Conservation (phyloP, 2,888 invertebrate species). For the Philereme vetulata region DNA sequence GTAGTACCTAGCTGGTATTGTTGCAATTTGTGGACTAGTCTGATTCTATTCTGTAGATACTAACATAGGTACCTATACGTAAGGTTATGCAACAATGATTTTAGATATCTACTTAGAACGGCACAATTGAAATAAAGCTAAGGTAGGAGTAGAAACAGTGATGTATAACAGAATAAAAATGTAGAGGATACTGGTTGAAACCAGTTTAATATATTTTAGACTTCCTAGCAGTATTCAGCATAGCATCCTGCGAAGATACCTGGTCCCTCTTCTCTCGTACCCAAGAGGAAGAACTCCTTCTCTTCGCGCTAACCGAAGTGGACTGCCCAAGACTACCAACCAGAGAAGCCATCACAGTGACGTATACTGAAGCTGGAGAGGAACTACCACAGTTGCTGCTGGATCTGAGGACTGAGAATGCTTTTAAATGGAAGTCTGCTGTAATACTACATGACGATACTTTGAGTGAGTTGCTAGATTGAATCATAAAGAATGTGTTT, state of each 20-base stretch:
- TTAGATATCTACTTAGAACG: too few relatives aligned
- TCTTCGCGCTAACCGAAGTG: slow-evolving; percentile 90
- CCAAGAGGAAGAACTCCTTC: slow-evolving; percentile 85
- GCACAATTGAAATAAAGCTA: too few relatives aligned
- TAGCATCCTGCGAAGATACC: slow-evolving; percentile 89
- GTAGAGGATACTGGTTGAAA: too few relatives aligned
- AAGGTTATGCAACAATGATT: too few relatives aligned
- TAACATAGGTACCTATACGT: too few relatives aligned
- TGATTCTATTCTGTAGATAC: too few relatives aligned
- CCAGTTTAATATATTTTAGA: slow-evolving; percentile 68
- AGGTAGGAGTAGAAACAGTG: too few relatives aligned
- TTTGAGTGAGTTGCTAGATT: slow-evolving; percentile 81
- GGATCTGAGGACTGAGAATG: slow-evolving; percentile 87
- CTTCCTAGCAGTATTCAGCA: slow-evolving; percentile 88
- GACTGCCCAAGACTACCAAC: slow-evolving; percentile 90
- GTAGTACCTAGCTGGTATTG: too few relatives aligned
- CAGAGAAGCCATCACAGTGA: slow-evolving; percentile 87
- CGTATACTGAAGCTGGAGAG: slow-evolving; percentile 86
- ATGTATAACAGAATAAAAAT: too few relatives aligned
- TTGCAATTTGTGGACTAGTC: too few relatives aligned
- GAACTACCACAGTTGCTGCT: slow-evolving; percentile 91
- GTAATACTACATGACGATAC: slow-evolving; percentile 89
- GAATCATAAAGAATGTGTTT: too few relatives aligned
- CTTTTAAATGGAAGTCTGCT: slow-evolving; percentile 89
- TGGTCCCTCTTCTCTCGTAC: slow-evolving; percentile 88